Base-by-base conservation (phyloP, 2,888 invertebrate genomes). In the Cylloceria caligata region DNA sequence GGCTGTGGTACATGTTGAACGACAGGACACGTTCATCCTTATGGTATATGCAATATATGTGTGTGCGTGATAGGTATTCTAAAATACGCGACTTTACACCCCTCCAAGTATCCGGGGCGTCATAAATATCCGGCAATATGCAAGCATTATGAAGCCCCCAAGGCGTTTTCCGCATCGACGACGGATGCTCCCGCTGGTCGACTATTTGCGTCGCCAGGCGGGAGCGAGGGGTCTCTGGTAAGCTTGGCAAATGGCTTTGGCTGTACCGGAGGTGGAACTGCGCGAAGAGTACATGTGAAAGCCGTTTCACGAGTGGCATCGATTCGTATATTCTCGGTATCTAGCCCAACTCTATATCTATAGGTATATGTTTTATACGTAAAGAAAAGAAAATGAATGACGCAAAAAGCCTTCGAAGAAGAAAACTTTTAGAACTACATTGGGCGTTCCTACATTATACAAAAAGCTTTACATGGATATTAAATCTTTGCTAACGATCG, bases 51-150 rank as follows among this genome's bases (percentile, higher is more conserved):
- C 30, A 30, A 30, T 30, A 30, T 24, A 52, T 9, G 13, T 19
- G 27, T 24, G 55, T 34, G 13, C 27, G 74, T 60, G 69, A 84
- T 81, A 55, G 80, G 80, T 80, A 82, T 80, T 52, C 74, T 72
- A 68, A 80, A 67, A 69, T 55, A 64, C 60, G 80, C 76, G 83
- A 65, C 73, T 86, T 85, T 80, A 62, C 79, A 80, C 60, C 47
- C 76, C 84, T 72, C 47, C 45, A 80, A 79, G 75, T 84, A 82
- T 81, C 78, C 67, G 64, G 13, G 73, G 72, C 72, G 77, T 81
- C 81, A 83, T 87, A 86, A 85, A 85, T 87, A 85, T 80, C 76
- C 72, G 76, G 81, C 86, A 84, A 87, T 81, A 80, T 83, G 82
- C 81, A 81, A 86, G 83, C 81, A 67, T 86, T 86, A 84, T 81